These are phyloP conservation scores for Scaeva pyrastri DNA, from an alignment of 2,888 invertebrate species.

Conservation along the genomic window DNA sequence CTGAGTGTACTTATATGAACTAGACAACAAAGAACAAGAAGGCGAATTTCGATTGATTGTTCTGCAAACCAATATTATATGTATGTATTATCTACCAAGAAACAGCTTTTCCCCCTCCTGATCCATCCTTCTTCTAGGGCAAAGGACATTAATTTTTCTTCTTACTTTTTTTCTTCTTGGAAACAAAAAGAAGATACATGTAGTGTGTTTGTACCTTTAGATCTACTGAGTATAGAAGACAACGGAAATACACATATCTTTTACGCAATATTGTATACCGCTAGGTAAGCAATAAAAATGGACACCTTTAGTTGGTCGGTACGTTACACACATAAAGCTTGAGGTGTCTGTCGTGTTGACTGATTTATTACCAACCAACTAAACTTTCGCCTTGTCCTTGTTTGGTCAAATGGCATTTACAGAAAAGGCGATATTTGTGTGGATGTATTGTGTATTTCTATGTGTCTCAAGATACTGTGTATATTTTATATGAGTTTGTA, in stretches of 20 bases:
- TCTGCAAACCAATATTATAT: slow-evolving; percentile 37
- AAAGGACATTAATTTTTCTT: slow-evolving; percentile 11
- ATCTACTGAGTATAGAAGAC: slow-evolving; percentile 4
- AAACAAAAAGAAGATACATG: neutral
- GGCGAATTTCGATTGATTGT: slow-evolving; percentile 52
- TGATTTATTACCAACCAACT: slow-evolving; percentile 69
- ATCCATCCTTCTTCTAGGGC: too few species aligned
- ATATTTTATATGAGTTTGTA: neutral
- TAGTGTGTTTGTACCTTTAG: neutral
- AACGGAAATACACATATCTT: slow-evolving; percentile 32
- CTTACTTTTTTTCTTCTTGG: neutral
- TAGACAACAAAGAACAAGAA: slow-evolving; percentile 1
- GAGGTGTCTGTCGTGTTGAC: slow-evolving; percentile 63
- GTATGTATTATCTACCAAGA: neutral
- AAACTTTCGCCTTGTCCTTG: slow-evolving; percentile 19
- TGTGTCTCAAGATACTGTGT: neutral
- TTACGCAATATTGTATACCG: slow-evolving; percentile 40
- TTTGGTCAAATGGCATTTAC: slow-evolving; percentile 69
- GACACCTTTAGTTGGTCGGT: slow-evolving; percentile 58
- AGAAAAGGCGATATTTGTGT: slow-evolving; percentile 24
- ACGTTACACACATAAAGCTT: slow-evolving; percentile 18
- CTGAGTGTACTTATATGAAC: slow-evolving; percentile 8
- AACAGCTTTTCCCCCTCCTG: neutral
- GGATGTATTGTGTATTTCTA: neutral
- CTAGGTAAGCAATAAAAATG: slow-evolving; percentile 67